phyloP scores from a whole-genome alignment of 2,113 vertebrate species.

The Saimiri boliviensis region DNA sequence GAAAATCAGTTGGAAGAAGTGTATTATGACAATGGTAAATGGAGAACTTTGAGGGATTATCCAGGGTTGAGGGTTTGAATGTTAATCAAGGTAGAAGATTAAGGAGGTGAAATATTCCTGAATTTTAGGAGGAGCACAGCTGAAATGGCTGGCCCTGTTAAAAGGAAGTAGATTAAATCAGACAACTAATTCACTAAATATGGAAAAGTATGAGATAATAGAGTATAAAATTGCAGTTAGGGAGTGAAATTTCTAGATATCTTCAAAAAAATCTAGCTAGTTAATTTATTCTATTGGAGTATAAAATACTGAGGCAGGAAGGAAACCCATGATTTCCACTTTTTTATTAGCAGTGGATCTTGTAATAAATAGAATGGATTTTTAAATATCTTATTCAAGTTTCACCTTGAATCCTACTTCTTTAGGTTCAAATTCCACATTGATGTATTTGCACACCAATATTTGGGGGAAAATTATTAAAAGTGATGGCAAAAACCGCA shows the following conservation, averaged over 20 bases:
- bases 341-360: neutral
- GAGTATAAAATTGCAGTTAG: neutral
- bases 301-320: neutral
- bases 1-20: neutral
- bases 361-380: neutral
- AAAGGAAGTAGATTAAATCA: neutral
- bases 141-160: neutral
- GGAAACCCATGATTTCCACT: neutral
- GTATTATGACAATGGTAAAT: neutral
- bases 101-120: neutral
- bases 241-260: neutral
- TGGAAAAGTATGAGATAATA: neutral
- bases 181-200: neutral
- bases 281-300: neutral
- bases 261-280: neutral
- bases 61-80: neutral
- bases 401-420: neutral
- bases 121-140: neutral
- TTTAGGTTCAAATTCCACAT: neutral
- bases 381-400: neutral
- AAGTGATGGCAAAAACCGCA: neutral
- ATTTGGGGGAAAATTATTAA: neutral
- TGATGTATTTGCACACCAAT: neutral
- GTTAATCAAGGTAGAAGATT: neutral
- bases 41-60: neutral